These are phyloP conservation scores for Clavelina lepadiformis DNA, from an alignment of 23 tunicate genomes.

Conservation along the genomic window DNA sequence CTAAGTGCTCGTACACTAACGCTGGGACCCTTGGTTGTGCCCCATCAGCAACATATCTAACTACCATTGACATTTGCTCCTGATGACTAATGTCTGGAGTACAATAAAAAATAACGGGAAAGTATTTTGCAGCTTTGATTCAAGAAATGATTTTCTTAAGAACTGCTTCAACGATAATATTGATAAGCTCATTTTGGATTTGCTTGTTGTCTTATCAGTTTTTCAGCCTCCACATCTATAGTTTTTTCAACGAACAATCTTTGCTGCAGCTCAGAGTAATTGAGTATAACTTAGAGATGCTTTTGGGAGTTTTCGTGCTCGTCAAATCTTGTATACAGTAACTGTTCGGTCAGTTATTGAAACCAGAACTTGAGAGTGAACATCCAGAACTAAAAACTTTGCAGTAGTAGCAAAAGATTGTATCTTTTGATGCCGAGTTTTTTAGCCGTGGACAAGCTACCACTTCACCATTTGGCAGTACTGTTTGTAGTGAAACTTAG, in stretches of 20 bases:
- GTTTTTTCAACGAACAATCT: constrained; percentile 6
- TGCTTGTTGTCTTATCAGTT: constrained; percentile 6
- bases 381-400: constrained; percentile 15
- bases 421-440: constrained; percentile 1
- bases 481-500: too few species aligned
- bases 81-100: constrained; percentile 25
- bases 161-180: constrained; percentile 10
- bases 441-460: too few species aligned
- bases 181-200: constrained; percentile 15
- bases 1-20: constrained; percentile 14
- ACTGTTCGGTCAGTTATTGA: too few species aligned
- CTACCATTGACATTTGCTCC: constrained; percentile 12
- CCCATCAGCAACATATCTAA: constrained; percentile 27
- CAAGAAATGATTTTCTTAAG: constrained; percentile 1
- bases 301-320: too few species aligned
- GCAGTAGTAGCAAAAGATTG: constrained; percentile 24
- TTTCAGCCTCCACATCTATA: constrained; percentile 1
- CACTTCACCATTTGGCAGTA: too few species aligned
- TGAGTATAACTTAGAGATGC: too few species aligned
- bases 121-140: constrained; percentile 13
- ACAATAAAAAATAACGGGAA: constrained; percentile 6
- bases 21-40: too few species aligned
- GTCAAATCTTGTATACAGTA: constrained; percentile 16
- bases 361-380: too few species aligned
- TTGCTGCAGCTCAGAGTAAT: constrained; percentile 8